phyloP scores from a whole-genome alignment of 2,888 invertebrate genomes.

The Drosophila tanythrix region DNA sequence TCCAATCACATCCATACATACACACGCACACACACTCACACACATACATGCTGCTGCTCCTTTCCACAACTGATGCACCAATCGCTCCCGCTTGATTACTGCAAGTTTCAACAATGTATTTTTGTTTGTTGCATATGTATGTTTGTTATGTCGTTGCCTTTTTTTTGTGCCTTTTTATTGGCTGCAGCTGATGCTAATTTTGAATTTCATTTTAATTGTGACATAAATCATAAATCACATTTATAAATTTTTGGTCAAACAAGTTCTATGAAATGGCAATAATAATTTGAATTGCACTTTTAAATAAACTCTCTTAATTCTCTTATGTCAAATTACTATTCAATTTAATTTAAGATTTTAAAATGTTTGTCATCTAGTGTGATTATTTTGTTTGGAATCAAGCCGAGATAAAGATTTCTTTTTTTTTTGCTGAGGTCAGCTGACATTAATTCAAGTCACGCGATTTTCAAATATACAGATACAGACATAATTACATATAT shows the following conservation, averaged over 20 bases:
- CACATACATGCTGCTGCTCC: not conserved
- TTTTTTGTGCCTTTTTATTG: conserved; percentile 7
- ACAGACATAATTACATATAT: not conserved
- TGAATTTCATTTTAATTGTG: no score
- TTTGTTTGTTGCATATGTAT: conserved; percentile 29
- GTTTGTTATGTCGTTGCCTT: not conserved
- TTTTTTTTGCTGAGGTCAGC: not conserved
- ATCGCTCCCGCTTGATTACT: conserved; percentile 18
- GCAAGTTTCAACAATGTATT: conserved; percentile 53
- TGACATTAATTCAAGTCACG: conserved; percentile 3
- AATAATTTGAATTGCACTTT: not conserved
- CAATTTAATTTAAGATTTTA: not conserved
- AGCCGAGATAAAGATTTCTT: not conserved
- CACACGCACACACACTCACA: conserved; percentile 2
- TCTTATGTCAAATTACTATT: not conserved
- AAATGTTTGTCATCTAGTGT: not conserved
- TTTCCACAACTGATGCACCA: not conserved
- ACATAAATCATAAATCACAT: not conserved
- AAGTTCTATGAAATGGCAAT: not conserved
- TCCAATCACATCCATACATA: conserved; percentile 5
- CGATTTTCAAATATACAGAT: conserved; percentile 10
- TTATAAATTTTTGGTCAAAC: not conserved
- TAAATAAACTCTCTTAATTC: not conserved
- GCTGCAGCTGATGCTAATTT: not conserved
- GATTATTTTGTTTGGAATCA: not conserved